phyloP scores from a whole-genome alignment of 2,797 vertebrate genomes.

The Onychomys leucogaster region DNA sequence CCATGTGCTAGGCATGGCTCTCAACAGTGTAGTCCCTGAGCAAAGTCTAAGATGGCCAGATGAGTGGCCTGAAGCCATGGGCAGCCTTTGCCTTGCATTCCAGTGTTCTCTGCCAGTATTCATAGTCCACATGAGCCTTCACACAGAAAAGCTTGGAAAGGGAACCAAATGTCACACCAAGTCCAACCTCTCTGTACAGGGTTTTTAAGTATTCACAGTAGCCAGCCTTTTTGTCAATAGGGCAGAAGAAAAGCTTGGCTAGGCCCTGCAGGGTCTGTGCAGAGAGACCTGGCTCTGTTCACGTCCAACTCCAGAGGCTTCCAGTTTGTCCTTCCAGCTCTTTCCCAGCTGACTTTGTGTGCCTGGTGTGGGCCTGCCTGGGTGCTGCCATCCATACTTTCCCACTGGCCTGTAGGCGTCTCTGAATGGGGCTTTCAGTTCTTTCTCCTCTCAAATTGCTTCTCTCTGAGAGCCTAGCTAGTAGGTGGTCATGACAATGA shows the following conservation, averaged over 20 bases:
- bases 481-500: neutral
- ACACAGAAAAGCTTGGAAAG: neutral
- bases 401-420: neutral
- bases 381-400: neutral
- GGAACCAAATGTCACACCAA: neutral
- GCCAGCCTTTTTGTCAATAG: neutral
- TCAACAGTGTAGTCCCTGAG: neutral
- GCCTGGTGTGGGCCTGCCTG: neutral
- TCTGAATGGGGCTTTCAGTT: neutral
- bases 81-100: neutral
- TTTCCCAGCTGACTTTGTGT: neutral
- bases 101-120: neutral
- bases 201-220: neutral
- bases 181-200: neutral
- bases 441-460: neutral
- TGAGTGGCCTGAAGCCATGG: neutral
- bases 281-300: neutral
- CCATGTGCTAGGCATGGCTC: neutral
- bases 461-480: neutral
- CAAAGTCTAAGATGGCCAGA: neutral
- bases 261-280: neutral
- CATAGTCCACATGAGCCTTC: neutral
- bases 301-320: neutral
- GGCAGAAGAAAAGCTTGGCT: neutral
- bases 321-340: neutral